These are phyloP conservation scores for Dysdera silvatica DNA, from an alignment of 1,140 invertebrate genomes.

Conservation along the genomic window DNA sequence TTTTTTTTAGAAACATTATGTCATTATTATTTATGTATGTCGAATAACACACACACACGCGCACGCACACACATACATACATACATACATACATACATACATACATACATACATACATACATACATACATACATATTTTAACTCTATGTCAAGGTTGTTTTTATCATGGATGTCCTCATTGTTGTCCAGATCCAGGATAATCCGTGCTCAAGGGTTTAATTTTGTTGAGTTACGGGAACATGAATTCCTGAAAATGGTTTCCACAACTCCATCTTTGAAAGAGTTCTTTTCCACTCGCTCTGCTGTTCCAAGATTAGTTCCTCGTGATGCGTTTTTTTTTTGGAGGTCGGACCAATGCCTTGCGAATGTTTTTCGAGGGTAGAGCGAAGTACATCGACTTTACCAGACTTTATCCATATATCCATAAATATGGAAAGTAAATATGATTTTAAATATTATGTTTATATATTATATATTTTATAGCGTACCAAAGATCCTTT, in stretches of 20 bases:
- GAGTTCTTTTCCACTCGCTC: neutral
- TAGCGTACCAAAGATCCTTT: too few relatives aligned
- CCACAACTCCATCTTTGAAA: too few relatives aligned
- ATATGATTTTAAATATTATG: too few relatives aligned
- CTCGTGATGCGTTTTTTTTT: neutral
- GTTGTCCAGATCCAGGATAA: neutral
- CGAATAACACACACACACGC: too few relatives aligned
- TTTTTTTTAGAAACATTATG: neutral
- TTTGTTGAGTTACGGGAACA: neutral
- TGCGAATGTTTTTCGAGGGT: neutral
- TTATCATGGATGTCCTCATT: neutral
- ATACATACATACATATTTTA: neutral
- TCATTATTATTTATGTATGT: too few relatives aligned
- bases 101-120: too few relatives aligned
- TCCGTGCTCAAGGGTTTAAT: neutral
- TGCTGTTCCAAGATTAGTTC: neutral
- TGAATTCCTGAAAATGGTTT: neutral
- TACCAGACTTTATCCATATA: neutral
- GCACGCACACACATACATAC: too few relatives aligned
- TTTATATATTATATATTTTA: too few relatives aligned
- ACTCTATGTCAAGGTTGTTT: neutral
- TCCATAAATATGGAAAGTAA: too few relatives aligned
- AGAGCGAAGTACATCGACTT: neutral
- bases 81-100: too few relatives aligned
- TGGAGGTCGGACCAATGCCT: neutral